Conservation (phyloP, 2,113 vertebrate species). For the Scalopus aquaticus region DNA sequence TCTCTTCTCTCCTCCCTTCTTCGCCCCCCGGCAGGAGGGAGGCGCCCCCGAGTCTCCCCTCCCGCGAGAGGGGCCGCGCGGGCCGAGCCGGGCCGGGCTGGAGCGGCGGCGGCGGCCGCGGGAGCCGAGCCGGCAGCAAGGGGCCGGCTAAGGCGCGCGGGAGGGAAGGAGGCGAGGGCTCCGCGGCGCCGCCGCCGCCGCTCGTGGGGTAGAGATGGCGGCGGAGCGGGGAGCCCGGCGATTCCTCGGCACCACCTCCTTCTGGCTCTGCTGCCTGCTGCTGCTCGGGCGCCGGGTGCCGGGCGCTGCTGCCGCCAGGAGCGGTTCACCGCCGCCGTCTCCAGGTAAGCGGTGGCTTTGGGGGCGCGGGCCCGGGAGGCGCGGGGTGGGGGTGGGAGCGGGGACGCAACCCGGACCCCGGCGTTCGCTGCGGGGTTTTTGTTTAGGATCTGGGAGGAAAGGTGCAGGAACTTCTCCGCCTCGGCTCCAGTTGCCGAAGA, state of each 20-base stretch:
- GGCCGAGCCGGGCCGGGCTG: slow-evolving; percentile 58
- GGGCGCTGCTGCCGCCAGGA: slow-evolving; percentile 63
- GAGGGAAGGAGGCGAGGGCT: slow-evolving; percentile 42
- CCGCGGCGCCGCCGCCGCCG: slow-evolving; percentile 56
- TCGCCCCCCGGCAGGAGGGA: slow-evolving; percentile 69
- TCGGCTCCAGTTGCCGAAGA: background rate
- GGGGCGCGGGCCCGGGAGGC: background rate
- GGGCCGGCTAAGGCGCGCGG: slow-evolving; percentile 52
- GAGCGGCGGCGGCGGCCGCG: slow-evolving; percentile 55
- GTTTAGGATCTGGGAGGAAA: slow-evolving; percentile 49
- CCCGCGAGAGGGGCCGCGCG: slow-evolving; percentile 53
- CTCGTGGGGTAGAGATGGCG: slow-evolving; percentile 73
- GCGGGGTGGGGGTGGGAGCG: slow-evolving; percentile 25
- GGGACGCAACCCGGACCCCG: background rate
- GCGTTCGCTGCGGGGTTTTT: slow-evolving; percentile 56
- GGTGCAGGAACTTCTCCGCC: slow-evolving; percentile 64
- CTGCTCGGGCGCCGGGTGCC: slow-evolving; percentile 63
- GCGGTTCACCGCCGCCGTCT: slow-evolving; percentile 63
- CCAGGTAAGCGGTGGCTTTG: slow-evolving; percentile 52
- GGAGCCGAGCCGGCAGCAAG: slow-evolving; percentile 45
- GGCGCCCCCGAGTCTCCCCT: slow-evolving; percentile 67
- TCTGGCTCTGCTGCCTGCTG: slow-evolving; percentile 66
- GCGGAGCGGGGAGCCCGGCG: slow-evolving; percentile 76
- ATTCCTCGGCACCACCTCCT: slow-evolving; percentile 62
- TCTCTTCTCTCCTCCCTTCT: background rate